These are phyloP conservation scores for Liparis tanakae DNA, from an alignment of 2,797 vertebrate genomes.

Conservation along the genomic window DNA sequence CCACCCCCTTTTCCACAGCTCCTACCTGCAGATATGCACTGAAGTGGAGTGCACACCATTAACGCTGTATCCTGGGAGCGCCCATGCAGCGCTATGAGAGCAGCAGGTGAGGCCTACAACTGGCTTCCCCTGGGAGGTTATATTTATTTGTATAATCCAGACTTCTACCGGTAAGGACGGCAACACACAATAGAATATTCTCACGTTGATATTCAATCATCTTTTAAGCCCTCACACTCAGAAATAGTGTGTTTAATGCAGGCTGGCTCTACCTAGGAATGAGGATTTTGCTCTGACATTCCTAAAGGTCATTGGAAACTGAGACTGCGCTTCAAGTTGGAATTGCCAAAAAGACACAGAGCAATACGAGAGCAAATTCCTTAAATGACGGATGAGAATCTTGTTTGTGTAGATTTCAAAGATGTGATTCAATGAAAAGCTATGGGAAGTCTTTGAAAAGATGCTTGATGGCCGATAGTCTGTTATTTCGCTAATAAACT, in stretches of 20 bases:
- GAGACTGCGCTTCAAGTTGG: slow-evolving; percentile 19
- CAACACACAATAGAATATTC: slow-evolving; percentile 29
- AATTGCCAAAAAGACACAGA: slow-evolving; percentile 32
- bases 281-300: slow-evolving; percentile 47
- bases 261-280: slow-evolving; percentile 28
- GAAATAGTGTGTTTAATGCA: slow-evolving; percentile 36
- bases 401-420: slow-evolving; percentile 10
- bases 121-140: slow-evolving; percentile 43
- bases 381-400: background rate
- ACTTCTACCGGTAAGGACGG: slow-evolving; percentile 10
- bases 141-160: slow-evolving; percentile 21
- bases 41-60: slow-evolving; percentile 57
- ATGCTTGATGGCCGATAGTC: slow-evolving; percentile 15
- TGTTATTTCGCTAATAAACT: slow-evolving; percentile 24
- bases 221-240: background rate
- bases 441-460: background rate
- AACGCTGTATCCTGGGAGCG: slow-evolving; percentile 47
- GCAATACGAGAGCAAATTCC: slow-evolving; percentile 16
- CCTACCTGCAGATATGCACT: slow-evolving; percentile 63
- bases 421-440: slow-evolving; percentile 9
- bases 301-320: slow-evolving; percentile 57
- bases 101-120: slow-evolving; percentile 51
- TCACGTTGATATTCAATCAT: slow-evolving; percentile 2
- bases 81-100: slow-evolving; percentile 63
- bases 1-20: slow-evolving; percentile 60